Percentiles rank a stretch among this genome's conserved stretches.
These are phyloP conservation scores for Pantherophis alleghaniensis DNA, from an alignment of 2,797 vertebrate genomes.

Conservation along the genomic window DNA sequence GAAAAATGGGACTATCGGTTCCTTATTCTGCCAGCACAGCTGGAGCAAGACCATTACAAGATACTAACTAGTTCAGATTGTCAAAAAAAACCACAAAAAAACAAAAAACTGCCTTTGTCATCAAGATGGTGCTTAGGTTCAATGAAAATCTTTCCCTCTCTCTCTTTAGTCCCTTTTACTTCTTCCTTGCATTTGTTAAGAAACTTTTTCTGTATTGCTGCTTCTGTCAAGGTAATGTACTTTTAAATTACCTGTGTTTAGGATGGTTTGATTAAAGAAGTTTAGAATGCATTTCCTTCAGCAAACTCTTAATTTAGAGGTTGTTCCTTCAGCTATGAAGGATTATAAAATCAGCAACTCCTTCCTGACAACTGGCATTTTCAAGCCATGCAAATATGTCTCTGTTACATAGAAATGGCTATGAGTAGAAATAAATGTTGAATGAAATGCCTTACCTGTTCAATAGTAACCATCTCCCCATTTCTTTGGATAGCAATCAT, in stretches of 20 bases:
- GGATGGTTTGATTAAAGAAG: slow-evolving; percentile 19
- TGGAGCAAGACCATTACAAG: slow-evolving; percentile 9
- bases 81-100: not conserved
- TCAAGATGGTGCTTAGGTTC: not conserved
- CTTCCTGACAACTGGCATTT: not conserved
- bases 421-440: not conserved
- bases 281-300: slow-evolving; percentile 9
- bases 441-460: not conserved
- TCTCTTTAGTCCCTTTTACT: not conserved
- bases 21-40: slow-evolving; percentile 40
- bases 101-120: not conserved
- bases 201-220: slow-evolving; percentile 9
- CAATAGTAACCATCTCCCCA: not conserved
- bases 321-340: not conserved
- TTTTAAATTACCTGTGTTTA: slow-evolving; percentile 25
- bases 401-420: fast-evolving
- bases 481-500: not conserved
- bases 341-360: slow-evolving; percentile 10
- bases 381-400: not conserved
- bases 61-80: slow-evolving; percentile 13
- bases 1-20: slow-evolving; percentile 3
- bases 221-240: slow-evolving; percentile 15
- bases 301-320: not conserved
- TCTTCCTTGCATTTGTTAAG: not conserved
- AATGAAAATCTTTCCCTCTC: not conserved